Evolutionary conservation across 2,888 invertebrate genomes (phyloP).

Genomic region (Cantharis flavilabris): DNA sequence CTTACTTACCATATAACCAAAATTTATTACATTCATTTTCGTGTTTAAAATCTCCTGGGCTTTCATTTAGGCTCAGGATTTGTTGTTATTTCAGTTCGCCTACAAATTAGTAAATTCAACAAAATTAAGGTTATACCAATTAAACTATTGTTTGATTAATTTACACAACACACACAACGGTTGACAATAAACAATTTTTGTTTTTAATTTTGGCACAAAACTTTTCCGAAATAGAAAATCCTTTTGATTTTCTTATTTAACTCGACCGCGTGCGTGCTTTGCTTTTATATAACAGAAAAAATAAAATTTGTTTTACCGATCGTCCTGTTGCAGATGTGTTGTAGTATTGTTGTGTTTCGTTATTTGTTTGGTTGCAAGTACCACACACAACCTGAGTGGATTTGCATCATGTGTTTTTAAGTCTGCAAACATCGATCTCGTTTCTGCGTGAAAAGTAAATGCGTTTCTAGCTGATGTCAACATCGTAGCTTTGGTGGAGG

Average conservation of each 20-base stretch:
- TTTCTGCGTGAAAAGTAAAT: background rate
- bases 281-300: background rate
- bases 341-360: background rate
- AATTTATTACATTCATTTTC: background rate
- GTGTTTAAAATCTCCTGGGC: background rate
- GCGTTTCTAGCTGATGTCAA: constrained; percentile 10
- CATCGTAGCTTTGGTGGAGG: background rate
- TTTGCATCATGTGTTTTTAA: background rate
- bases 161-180: background rate
- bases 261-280: background rate
- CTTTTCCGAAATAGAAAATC: background rate
- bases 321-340: background rate
- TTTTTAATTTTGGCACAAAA: background rate
- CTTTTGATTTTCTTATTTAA: background rate
- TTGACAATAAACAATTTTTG: background rate
- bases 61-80: background rate
- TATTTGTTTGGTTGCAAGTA: background rate
- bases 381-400: background rate
- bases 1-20: background rate
- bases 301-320: background rate
- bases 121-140: background rate
- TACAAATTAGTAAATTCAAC: background rate
- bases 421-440: background rate
- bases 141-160: background rate
- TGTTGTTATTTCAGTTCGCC: background rate